Evolutionary conservation across 2,113 vertebrate species (phyloP).

Genomic region (Barbus barbus): DNA sequence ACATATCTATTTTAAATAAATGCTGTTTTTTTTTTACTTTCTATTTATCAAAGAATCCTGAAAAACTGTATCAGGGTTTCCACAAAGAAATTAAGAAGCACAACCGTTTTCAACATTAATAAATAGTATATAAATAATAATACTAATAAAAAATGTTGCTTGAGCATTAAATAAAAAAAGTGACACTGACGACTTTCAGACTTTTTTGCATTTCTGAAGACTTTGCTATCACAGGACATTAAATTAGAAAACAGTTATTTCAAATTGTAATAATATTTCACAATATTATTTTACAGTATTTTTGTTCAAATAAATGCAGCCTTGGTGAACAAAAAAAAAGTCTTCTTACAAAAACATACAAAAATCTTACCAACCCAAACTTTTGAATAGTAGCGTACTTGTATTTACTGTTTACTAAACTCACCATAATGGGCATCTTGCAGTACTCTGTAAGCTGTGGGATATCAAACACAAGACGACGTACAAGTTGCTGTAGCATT

Average conservation of each 20-base stretch:
- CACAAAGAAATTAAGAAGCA: neutral
- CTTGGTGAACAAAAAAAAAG: neutral
- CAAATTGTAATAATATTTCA: neutral
- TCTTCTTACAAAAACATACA: neutral
- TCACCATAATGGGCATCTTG: slow-evolving; percentile 93
- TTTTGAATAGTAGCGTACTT: neutral
- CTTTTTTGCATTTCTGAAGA: too few relatives aligned
- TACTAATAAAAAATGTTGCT: neutral
- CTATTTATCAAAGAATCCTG: neutral
- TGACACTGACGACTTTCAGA: neutral
- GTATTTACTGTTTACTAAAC: neutral
- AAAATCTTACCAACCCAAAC: neutral
- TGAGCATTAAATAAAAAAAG: neutral
- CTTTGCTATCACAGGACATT: neutral
- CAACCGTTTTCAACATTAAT: neutral
- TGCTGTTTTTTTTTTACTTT: neutral
- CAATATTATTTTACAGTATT: neutral
- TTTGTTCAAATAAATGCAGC: neutral
- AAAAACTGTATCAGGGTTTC: neutral
- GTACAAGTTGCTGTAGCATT: slow-evolving; percentile 93
- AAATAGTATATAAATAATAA: neutral
- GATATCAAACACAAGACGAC: slow-evolving; percentile 94
- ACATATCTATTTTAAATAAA: neutral
- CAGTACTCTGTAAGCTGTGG: slow-evolving; percentile 92
- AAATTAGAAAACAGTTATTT: neutral